These are phyloP conservation scores for Adrianichthys oophorus DNA, from an alignment of 2,797 vertebrate species.

Conservation along the genomic window DNA sequence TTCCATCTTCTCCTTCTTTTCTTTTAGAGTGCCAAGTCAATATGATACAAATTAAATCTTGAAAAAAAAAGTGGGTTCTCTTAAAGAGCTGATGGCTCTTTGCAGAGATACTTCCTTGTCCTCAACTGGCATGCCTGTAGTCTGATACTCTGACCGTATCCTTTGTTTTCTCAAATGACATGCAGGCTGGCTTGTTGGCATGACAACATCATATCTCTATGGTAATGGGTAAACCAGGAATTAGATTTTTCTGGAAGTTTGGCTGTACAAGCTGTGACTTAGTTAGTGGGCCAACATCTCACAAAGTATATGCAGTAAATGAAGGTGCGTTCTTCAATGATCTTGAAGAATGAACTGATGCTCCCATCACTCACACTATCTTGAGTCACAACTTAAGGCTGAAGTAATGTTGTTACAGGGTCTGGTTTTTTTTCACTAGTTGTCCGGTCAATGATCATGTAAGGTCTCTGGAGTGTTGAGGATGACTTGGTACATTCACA, in stretches of 20 bases:
- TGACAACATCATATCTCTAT: slow-evolving; percentile 73
- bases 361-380: no score
- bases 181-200: slow-evolving; percentile 58
- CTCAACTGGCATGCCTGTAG: slow-evolving; percentile 21
- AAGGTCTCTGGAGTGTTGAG: no score
- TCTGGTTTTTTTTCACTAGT: no score
- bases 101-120: slow-evolving; percentile 13
- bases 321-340: no score
- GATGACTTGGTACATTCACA: no score
- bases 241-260: slow-evolving; percentile 19
- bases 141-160: slow-evolving; percentile 28
- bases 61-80: slow-evolving; percentile 21
- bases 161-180: slow-evolving; percentile 35
- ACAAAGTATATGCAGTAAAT: no score
- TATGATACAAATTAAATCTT: slow-evolving; percentile 37
- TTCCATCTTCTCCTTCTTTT: slow-evolving; percentile 6
- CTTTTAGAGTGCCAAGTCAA: slow-evolving; percentile 40
- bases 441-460: no score
- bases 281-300: no score
- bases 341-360: no score
- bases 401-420: no score
- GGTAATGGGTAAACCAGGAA: slow-evolving; percentile 61
- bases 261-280: no score
- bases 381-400: no score
- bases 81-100: slow-evolving; percentile 34